Percentiles rank a stretch among this genome's conserved stretches.
Conservation (phyloP, 37 sponge, comb jelly and placozoan species). For the Aphrocallistes beatrix region DNA sequence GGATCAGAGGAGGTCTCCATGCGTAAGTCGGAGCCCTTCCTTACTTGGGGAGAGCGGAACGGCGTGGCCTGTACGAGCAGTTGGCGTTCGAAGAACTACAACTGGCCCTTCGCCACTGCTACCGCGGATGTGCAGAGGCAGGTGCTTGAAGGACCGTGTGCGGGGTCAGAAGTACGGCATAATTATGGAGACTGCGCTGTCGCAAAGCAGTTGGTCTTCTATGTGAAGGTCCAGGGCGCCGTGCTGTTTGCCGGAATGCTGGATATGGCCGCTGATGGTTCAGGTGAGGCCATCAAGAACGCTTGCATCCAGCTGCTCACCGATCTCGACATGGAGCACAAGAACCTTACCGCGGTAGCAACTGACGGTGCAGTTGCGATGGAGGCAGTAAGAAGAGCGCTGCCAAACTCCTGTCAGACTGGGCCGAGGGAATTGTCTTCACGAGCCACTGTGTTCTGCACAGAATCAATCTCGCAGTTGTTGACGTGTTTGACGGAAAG, state of each 20-base stretch:
- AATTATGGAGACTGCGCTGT: background rate
- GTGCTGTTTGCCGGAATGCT: conserved; percentile 15
- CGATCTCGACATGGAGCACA: conserved; percentile 15
- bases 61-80: conserved; percentile 12
- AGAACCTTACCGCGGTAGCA: conserved; percentile 15
- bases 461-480: background rate
- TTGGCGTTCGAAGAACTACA: conserved; percentile 19
- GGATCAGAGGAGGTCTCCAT: conserved; percentile 11
- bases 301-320: background rate
- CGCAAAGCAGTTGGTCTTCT: background rate
- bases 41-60: conserved; percentile 17
- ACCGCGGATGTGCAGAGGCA: background rate
- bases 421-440: background rate
- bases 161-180: background rate
- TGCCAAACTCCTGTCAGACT: conserved; percentile 17
- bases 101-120: conserved; percentile 12
- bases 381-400: background rate
- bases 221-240: conserved; percentile 3
- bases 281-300: conserved; percentile 3
- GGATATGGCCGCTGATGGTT: conserved; percentile 19
- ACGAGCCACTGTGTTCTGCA: background rate
- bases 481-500: background rate
- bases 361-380: conserved; percentile 8
- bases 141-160: conserved; percentile 15
- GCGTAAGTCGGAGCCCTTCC: conserved; percentile 16